Percentiles rank a stretch among this genome's conserved stretches.
Conservation (phyloP, 2,888 invertebrate genomes). For the Holacanthella duospinosa region DNA sequence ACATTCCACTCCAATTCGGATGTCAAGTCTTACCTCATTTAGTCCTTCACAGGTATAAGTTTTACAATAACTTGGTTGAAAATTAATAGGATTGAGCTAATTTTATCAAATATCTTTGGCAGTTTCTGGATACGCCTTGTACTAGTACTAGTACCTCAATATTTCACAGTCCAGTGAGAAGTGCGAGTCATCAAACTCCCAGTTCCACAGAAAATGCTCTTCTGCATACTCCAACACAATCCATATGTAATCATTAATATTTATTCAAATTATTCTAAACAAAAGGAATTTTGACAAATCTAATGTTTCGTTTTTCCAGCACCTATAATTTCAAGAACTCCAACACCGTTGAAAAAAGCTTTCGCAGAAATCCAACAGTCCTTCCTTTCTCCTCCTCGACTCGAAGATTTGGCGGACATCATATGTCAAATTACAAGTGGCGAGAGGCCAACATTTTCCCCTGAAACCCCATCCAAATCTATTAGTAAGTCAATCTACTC, state of each 20-base stretch:
- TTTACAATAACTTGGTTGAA: too few species aligned
- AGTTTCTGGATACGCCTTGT: conserved; percentile 5
- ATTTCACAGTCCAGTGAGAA: neutral
- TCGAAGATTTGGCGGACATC: conserved; percentile 38
- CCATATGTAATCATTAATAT: too few species aligned
- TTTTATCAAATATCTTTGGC: neutral
- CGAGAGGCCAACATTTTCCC: conserved; percentile 8
- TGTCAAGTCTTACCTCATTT: neutral
- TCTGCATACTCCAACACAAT: neutral
- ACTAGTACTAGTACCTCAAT: neutral
- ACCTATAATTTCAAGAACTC: conserved; percentile 49
- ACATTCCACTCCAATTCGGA: neutral
- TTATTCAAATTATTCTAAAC: too few species aligned
- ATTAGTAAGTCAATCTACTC: conserved; percentile 44
- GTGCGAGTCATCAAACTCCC: neutral
- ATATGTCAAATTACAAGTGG: conserved; percentile 16
- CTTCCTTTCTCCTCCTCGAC: conserved; percentile 41
- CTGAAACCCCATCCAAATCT: conserved; percentile 36
- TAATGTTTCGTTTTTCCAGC: neutral
- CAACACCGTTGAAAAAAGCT: conserved; percentile 89
- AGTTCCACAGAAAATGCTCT: neutral
- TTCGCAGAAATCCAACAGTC: conserved; percentile 56
- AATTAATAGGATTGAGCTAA: too few species aligned
- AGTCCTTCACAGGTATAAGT: conserved; percentile 2
- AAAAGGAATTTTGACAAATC: too few species aligned